A percentile compares a stretch with the other conserved stretches of the same genome.
These are phyloP conservation scores for Scaptomyza cyrtandrae DNA, from an alignment of 2,888 invertebrate genomes.

Conservation along the genomic window DNA sequence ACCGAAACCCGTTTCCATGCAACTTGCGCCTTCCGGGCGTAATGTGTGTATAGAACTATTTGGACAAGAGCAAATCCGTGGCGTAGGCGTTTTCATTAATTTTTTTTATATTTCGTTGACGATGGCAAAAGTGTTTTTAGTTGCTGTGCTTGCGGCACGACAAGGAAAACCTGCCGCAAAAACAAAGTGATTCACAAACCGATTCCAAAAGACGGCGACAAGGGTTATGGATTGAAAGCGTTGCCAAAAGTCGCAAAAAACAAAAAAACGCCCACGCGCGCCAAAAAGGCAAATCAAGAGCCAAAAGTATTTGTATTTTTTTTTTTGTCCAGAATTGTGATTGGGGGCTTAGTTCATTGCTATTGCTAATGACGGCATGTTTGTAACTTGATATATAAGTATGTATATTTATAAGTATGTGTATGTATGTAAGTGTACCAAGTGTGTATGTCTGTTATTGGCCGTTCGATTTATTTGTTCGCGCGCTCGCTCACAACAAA, in stretches of 20 bases:
- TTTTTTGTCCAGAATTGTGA: slow-evolving; percentile 53
- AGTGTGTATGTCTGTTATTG: slow-evolving; percentile 32
- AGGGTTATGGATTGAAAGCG: slow-evolving; percentile 34
- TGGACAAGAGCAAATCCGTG: slow-evolving; percentile 25
- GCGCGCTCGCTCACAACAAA: slow-evolving; percentile 71
- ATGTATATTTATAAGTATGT: slow-evolving; percentile 18
- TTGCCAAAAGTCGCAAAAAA: slow-evolving; percentile 31
- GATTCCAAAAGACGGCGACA: slow-evolving; percentile 52
- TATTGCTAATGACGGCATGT: slow-evolving; percentile 78
- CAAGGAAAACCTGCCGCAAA: slow-evolving; percentile 51
- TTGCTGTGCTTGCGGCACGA: slow-evolving; percentile 42
- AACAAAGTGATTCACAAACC: slow-evolving; percentile 74
- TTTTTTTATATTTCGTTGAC: slow-evolving; percentile 16
- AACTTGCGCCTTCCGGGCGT: slow-evolving; percentile 69
- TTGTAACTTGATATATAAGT: slow-evolving; percentile 60
- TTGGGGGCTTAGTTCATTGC: slow-evolving; percentile 77
- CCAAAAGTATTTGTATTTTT: slow-evolving; percentile 16
- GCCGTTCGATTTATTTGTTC: slow-evolving; percentile 75
- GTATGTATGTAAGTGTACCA: not conserved
- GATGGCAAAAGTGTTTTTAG: slow-evolving; percentile 29
- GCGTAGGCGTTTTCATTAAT: slow-evolving; percentile 34
- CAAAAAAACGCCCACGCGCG: slow-evolving; percentile 53
- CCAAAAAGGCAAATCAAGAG: slow-evolving; percentile 48
- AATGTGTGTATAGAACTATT: slow-evolving; percentile 1
- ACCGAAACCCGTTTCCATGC: slow-evolving; percentile 65